Percentiles rank a stretch among this genome's conserved stretches.
These are phyloP conservation scores for Pangasius mekongensis DNA, from an alignment of 2,797 vertebrate genomes.

Conservation along the genomic window DNA sequence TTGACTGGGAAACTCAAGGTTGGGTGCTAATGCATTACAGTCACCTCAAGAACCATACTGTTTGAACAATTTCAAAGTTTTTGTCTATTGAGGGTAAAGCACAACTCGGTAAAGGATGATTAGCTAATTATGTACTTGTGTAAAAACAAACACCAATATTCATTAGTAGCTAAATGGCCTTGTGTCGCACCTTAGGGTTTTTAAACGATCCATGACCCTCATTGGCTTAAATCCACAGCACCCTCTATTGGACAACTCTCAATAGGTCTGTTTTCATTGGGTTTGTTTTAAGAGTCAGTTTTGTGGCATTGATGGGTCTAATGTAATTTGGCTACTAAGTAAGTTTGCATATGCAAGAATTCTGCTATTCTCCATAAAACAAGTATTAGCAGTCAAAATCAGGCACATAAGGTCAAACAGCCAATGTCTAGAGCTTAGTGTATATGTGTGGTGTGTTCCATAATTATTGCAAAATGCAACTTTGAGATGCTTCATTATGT, in stretches of 20 bases:
- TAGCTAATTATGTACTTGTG: background rate
- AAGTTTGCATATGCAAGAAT: background rate
- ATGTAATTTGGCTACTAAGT: background rate
- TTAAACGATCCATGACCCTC: background rate
- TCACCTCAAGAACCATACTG: background rate
- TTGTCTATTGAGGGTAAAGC: background rate
- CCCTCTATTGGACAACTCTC: conserved; percentile 29
- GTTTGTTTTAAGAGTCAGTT: background rate
- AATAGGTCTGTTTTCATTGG: background rate
- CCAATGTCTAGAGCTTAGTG: background rate
- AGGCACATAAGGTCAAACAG: background rate
- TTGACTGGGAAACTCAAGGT: background rate
- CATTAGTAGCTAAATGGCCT: background rate
- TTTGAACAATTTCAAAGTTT: background rate
- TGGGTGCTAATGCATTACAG: background rate
- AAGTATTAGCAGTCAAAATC: background rate
- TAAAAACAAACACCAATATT: background rate
- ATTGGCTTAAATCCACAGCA: conserved; percentile 41
- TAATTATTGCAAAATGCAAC: background rate
- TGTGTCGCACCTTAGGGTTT: conserved; percentile 2
- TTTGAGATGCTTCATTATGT: background rate
- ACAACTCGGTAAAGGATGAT: background rate
- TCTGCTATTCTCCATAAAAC: background rate
- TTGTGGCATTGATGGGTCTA: background rate
- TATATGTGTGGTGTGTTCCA: background rate